Evolutionary conservation across 2,888 invertebrate genomes (phyloP).

Genomic region (Cryptus armator): DNA sequence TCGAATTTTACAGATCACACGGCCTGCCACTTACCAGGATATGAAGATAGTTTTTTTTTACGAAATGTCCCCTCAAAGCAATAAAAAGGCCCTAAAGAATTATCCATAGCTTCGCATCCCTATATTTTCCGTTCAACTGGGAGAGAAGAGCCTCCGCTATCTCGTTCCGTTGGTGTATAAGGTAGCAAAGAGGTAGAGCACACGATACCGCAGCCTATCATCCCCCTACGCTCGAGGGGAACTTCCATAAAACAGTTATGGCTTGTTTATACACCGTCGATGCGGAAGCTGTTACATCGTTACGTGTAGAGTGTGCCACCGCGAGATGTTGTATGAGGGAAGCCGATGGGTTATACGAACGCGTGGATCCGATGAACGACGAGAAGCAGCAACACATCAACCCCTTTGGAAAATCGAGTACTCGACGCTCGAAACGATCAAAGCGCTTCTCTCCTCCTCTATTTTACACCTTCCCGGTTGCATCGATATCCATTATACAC

Average conservation of each 20-base stretch:
- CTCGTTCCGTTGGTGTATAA: slow-evolving; percentile 21
- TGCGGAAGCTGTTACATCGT: slow-evolving; percentile 77
- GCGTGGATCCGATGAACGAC: slow-evolving; percentile 60
- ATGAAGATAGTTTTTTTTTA: slow-evolving; percentile 9
- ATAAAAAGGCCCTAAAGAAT: slow-evolving; percentile 78
- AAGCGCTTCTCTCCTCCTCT: slow-evolving; percentile 44
- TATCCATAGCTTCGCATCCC: slow-evolving; percentile 71
- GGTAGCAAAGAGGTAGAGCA: slow-evolving; percentile 46
- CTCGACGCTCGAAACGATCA: slow-evolving; percentile 61
- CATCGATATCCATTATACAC: slow-evolving; percentile 68
- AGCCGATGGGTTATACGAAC: slow-evolving; percentile 39
- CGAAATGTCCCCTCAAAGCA: slow-evolving; percentile 69
- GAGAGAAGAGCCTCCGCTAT: slow-evolving; percentile 45
- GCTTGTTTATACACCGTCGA: slow-evolving; percentile 80
- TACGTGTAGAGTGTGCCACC: slow-evolving; percentile 64
- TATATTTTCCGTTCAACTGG: slow-evolving; percentile 42
- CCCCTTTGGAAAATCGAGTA: slow-evolving; percentile 68
- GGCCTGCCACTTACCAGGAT: slow-evolving; percentile 69
- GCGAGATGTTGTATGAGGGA: neutral
- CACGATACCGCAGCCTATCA: slow-evolving; percentile 58
- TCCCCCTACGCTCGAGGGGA: slow-evolving; percentile 62
- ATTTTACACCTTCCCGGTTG: slow-evolving; percentile 57
- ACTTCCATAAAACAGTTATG: slow-evolving; percentile 81
- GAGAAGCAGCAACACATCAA: slow-evolving; percentile 53
- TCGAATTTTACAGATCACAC: slow-evolving; percentile 70